Percentiles rank a stretch among this genome's conserved stretches.
Conservation (phyloP, 2,888 invertebrate genomes). For the Brachyopa scutellaris region DNA sequence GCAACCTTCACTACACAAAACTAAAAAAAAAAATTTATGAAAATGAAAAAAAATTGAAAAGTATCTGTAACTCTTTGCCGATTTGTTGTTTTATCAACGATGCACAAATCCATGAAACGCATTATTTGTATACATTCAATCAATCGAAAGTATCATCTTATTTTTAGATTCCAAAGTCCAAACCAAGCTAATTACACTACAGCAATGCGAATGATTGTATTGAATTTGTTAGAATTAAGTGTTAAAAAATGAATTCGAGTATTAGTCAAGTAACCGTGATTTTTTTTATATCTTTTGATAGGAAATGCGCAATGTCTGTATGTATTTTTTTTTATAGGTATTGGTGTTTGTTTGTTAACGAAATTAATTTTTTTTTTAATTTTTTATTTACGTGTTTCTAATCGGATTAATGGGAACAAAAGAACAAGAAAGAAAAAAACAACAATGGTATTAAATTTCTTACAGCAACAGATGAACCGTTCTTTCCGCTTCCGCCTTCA, state of each 20-base stretch:
- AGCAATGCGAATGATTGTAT: conserved; percentile 29
- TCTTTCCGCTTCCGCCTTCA: conserved; percentile 95
- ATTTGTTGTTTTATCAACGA: too few species aligned
- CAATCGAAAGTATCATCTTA: too few species aligned
- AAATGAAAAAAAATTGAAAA: too few species aligned
- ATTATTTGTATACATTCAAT: neutral
- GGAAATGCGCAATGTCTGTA: neutral
- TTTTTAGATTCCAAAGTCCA: conserved; percentile 1
- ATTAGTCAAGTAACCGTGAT: conserved; percentile 16
- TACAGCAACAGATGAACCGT: conserved; percentile 97
- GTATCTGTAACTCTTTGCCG: too few species aligned
- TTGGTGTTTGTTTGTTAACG: neutral
- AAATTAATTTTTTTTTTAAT: conserved; percentile 2
- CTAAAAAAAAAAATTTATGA: too few species aligned
- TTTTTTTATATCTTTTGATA: neutral
- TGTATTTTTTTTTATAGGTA: neutral
- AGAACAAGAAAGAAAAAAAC: too few species aligned
- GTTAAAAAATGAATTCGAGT: conserved; percentile 23
- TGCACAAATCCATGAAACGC: neutral
- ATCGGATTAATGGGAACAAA: conserved; percentile 7
- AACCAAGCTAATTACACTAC: conserved; percentile 45
- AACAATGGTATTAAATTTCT: conserved; percentile 75
- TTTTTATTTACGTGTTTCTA: neutral
- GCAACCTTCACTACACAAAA: too few species aligned
- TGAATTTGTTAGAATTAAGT: neutral